Evolutionary conservation across 2,888 invertebrate genomes (phyloP), one percentile per base, ranked within the genome.

Genomic region (Acheta domesticus): DNA sequence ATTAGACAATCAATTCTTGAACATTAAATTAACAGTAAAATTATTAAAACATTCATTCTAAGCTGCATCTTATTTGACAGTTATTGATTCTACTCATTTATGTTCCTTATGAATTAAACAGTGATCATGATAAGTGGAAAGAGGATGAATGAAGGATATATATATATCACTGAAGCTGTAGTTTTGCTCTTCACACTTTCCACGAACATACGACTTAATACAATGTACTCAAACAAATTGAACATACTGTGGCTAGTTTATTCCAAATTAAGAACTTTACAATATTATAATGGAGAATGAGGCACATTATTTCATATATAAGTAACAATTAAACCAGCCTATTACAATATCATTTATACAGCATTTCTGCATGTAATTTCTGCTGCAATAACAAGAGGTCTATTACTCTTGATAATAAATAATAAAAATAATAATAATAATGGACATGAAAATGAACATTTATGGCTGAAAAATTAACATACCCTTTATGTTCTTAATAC

Each of bases 221-320:
- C 62, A 62, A 62, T 12, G 4, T 19, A 62, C 62, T 62, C 16
- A 62, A 14, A 78, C 78, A 49, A 73, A 62, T 62, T 62, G 62
- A 62, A 62, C 62, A 76, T 80, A 76, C 77, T 77, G 78, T 74
- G 62, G 74, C 78, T 79, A 77, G 49, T 80, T 80, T 79, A 80
- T 81, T 80, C 49, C 77, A 77, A 79, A 73, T 80, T 50, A 79
- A 82, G 82, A 83, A 82, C 83, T 83, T 82, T 81, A 83, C 84
- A 80, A 82, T 81, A 79, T 23, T 81, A 74, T 81, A 77, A 81
- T 85, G 85, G 84, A 84, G 84, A 84, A 84, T 83, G 83, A 81
- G 84, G 82, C 84, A 85, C 85, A 84, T 84, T 85, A 84, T 84
- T 85, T 84, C 84, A 84, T 83, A 83, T 36, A 62, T 19, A 19